Percentiles rank a stretch among this genome's conserved stretches.
Evolutionary conservation across 92 coral and sea anemone genomes (phyloP).

Genomic region (Porites cylindrica): DNA sequence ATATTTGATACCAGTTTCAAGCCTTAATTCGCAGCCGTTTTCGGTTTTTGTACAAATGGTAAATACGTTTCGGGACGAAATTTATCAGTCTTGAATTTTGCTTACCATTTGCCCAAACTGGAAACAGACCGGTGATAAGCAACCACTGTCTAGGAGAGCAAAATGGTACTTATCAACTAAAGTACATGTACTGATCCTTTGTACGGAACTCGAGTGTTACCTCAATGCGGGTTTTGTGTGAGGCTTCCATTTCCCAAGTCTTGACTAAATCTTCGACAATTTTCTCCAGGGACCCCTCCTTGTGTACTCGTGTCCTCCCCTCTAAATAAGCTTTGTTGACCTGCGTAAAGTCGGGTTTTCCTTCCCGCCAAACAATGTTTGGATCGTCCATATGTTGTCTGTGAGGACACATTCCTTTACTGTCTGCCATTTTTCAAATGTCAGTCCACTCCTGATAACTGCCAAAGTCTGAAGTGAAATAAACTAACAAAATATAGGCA

Average conservation of each 20-base stretch:
- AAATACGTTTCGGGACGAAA: no score
- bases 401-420: constrained; percentile 19
- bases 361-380: constrained; percentile 82
- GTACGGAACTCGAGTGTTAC: neutral
- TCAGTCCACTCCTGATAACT: neutral
- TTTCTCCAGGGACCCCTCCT: constrained; percentile 76
- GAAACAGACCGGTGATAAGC: no score
- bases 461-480: neutral
- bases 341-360: constrained; percentile 78
- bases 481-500: no score
- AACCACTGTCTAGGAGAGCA: no score
- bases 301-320: constrained; percentile 81
- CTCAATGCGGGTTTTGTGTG: constrained; percentile 72
- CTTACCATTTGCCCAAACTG: no score
- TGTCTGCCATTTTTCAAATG: constrained; percentile 3
- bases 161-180: no score
- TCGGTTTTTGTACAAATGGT: no score
- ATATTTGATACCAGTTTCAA: no score
- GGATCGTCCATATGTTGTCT: constrained; percentile 85
- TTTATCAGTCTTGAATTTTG: no score
- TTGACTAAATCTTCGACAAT: constrained; percentile 81
- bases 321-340: constrained; percentile 69
- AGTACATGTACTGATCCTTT: no score
- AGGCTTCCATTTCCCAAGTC: constrained; percentile 90
- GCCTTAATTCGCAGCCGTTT: no score